Evolutionary conservation across 2,797 vertebrate genomes (phyloP), one percentile per base, ranked within the genome.

Genomic region (Neosilurus mollespiculum): DNA sequence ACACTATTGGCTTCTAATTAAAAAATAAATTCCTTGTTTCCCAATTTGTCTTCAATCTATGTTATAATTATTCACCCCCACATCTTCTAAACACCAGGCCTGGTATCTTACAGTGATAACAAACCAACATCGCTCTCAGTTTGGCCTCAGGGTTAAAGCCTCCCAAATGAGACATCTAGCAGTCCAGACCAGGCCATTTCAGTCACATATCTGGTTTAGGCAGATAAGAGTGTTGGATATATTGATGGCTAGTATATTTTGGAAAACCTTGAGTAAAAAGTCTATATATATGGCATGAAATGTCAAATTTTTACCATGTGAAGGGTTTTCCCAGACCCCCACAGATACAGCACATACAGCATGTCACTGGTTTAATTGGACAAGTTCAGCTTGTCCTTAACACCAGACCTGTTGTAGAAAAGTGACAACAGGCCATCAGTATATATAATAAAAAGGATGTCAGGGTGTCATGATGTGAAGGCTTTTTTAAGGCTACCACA

Each of bases 161-260:
- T 71, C 22, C 22, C 43, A 71, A 71, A 71, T 71, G 69, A 51
- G 43, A 51, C 43, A 11, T 69, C 22, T n/a, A 11, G 20, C n/a
- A 53, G 70, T 6, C 11, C 10, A 53, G 70, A 72, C 53, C 43
- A 71, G 69, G 3, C 20, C 30, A 49, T 7, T 51, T 71, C 70
- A 24, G n/a, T 70, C 67, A 70, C 22, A 70, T 49, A 49, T 70
- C 34, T 69, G 67, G 67, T 22, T 69, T 71, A 14, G 43, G 49
- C n/a, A 73, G 70, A 26, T 71, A 71, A 53, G 37, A 11, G 66
- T 37, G 66, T 37, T 24, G 49, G 37, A 49, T 24, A 51, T 43
- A n/a, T 70, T 37, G 14, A 8, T 51, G 11, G 22, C 20, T 51
- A n/a, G 69, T 22, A 34, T 49, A 43, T 49, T 70, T 49, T 70